Percentiles rank a stretch among this genome's conserved stretches.
phyloP scores from a whole-genome alignment of 2,888 invertebrate species.

The Merodon equestris region DNA sequence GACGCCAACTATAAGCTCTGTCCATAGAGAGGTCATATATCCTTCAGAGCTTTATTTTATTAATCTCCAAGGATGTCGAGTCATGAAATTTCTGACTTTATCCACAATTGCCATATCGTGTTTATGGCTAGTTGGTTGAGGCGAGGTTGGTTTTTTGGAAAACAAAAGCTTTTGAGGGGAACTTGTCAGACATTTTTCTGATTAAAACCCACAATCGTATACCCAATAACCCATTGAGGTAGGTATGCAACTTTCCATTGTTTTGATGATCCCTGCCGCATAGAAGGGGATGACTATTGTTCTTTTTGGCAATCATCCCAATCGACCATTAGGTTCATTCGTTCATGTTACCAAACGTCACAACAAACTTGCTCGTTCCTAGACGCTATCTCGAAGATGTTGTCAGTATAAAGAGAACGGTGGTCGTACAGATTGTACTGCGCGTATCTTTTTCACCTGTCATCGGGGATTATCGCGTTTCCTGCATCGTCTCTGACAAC shows the following conservation, averaged over 20 bases:
- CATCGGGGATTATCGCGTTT: constrained; percentile 51
- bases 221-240: too few relatives aligned
- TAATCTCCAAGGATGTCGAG: constrained; percentile 41
- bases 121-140: too few relatives aligned
- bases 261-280: too few relatives aligned
- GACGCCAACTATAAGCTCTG: constrained; percentile 40
- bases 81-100: constrained; percentile 12
- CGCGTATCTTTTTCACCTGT: constrained; percentile 54
- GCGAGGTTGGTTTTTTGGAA: too few relatives aligned
- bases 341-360: constrained; percentile 17
- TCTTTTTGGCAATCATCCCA: constrained; percentile 61
- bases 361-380: constrained; percentile 4
- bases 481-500: constrained; percentile 21
- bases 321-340: constrained; percentile 46
- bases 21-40: constrained; percentile 30
- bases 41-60: constrained; percentile 38
- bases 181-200: too few relatives aligned
- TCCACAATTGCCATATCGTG: too few relatives aligned
- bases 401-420: background rate
- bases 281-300: too few relatives aligned
- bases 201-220: too few relatives aligned
- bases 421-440: background rate
- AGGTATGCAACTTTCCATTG: too few relatives aligned
- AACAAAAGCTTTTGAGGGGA: too few relatives aligned
- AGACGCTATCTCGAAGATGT: background rate